A percentile compares a stretch with the other conserved stretches of the same genome.
These are phyloP conservation scores for Propithecus deckenii DNA, from an alignment of 2,797 vertebrate genomes.

Conservation along the genomic window DNA sequence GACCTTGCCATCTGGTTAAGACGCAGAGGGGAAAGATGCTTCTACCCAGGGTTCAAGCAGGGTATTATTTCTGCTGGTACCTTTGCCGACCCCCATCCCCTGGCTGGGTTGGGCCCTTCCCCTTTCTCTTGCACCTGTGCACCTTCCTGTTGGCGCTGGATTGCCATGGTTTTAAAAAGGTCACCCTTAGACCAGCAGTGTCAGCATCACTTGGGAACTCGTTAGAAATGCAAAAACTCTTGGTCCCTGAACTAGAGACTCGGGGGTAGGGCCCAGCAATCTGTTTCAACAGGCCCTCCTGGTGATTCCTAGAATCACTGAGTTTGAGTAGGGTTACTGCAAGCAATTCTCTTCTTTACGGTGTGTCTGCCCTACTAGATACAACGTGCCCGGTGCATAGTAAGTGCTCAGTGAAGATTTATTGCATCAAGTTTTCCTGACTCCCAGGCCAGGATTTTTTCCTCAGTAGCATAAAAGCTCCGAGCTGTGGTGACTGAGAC, in stretches of 20 bases:
- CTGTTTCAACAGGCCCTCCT: neutral
- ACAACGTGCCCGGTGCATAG: neutral
- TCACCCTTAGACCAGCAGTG: neutral
- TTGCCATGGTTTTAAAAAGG: neutral
- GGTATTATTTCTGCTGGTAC: neutral
- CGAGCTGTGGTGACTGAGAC: neutral
- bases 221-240: neutral
- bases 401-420: neutral
- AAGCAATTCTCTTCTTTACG: neutral
- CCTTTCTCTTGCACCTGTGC: neutral
- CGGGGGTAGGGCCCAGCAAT: neutral
- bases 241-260: neutral
- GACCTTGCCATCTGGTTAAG: neutral
- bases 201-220: neutral
- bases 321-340: neutral
- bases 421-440: neutral
- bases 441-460: neutral
- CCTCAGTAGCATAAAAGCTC: neutral
- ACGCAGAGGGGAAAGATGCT: neutral
- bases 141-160: accelerated
- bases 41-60: neutral
- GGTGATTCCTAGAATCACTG: neutral
- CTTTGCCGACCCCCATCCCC: neutral
- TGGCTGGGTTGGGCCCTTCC: neutral
- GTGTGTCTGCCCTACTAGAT: neutral